Base-by-base conservation (phyloP, 2,888 invertebrate species). In the Orchesella flavescens region DNA sequence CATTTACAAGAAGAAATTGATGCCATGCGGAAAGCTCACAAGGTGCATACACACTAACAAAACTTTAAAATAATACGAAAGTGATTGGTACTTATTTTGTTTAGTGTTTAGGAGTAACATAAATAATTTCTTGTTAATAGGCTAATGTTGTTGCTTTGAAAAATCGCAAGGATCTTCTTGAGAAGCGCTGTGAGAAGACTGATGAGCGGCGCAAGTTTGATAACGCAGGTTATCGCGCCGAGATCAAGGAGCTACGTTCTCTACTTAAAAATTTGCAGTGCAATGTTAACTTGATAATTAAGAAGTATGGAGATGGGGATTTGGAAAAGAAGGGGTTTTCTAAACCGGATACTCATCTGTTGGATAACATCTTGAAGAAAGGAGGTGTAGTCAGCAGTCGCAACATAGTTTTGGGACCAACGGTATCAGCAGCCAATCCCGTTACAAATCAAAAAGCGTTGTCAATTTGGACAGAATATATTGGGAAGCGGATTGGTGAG, bases 201-300 rank as follows among this genome's bases (percentile, higher is more conserved):
- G 87, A 87, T 12, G 61, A 84, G 13, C 76, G 86, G 7, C 65
- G 86, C 1, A 86, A 85, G 69, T 19, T 85, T 23, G 88, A 88
- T 57, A 84, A 74, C 44, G 74, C 74, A 43, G 88, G 88, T 21
- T 84, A 86, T 46, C 86, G 85, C 10, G 77, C 85, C 49, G 88
- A 88, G 19, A 77, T 88, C 15, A 21, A 63, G 12, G 68, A 71
- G 12, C 34, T 86, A 1, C 77, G 71, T 55, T 21, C 53, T 10
- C 55, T 87, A 4, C 21, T 87, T 13, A 81, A 74, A 1, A 72
- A 75, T 0, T 24, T 87, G 15, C 66, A 84, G 15, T 65, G 72
- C 34, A 78, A 80, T 71, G 57, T 84, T 49, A 21, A 71, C 21
- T 53, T 15, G 34, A 43, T 24, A 7, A 59, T 43, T 19, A 23